Evolutionary conservation across 2,888 invertebrate species (phyloP).

Genomic region (Pyrocoelia pectoralis): DNA sequence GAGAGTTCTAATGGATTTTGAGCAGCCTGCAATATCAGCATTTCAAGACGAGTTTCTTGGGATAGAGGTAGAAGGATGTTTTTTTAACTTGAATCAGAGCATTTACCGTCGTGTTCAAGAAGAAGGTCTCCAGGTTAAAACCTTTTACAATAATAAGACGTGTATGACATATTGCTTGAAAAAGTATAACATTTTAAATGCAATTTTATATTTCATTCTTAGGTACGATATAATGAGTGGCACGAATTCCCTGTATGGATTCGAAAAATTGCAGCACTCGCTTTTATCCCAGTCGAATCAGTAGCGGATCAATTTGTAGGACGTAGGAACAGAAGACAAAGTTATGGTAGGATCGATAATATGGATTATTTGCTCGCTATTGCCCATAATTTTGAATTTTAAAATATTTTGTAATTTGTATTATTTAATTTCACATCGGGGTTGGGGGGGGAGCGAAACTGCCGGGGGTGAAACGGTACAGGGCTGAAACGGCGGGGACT

Average conservation of each 20-base stretch:
- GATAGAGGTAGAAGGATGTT: constrained; percentile 18
- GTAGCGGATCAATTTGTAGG: constrained; percentile 19
- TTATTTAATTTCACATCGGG: too few relatives aligned
- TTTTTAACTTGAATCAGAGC: constrained; percentile 26
- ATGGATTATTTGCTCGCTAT: too few relatives aligned
- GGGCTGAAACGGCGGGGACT: too few relatives aligned
- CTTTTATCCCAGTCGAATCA: constrained; percentile 21
- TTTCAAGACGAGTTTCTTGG: constrained; percentile 24
- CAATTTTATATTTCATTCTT: constrained; percentile 12
- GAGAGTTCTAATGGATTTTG: constrained; percentile 26
- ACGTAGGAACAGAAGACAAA: constrained; percentile 19
- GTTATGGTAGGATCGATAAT: too few relatives aligned
- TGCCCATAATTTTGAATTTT: too few relatives aligned
- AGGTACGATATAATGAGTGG: constrained; percentile 12
- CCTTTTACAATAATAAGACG: too few relatives aligned
- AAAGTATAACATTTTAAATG: background rate
- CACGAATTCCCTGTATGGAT: constrained; percentile 14
- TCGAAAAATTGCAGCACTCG: constrained; percentile 21
- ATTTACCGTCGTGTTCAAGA: constrained; percentile 4
- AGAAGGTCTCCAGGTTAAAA: too few relatives aligned
- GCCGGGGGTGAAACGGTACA: too few relatives aligned
- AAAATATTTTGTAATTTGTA: too few relatives aligned
- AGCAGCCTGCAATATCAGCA: too few relatives aligned
- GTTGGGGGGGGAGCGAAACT: too few relatives aligned
- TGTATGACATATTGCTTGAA: background rate